Evolutionary conservation across 1,140 invertebrate species (phyloP).

Genomic region (Drosophila varians): DNA sequence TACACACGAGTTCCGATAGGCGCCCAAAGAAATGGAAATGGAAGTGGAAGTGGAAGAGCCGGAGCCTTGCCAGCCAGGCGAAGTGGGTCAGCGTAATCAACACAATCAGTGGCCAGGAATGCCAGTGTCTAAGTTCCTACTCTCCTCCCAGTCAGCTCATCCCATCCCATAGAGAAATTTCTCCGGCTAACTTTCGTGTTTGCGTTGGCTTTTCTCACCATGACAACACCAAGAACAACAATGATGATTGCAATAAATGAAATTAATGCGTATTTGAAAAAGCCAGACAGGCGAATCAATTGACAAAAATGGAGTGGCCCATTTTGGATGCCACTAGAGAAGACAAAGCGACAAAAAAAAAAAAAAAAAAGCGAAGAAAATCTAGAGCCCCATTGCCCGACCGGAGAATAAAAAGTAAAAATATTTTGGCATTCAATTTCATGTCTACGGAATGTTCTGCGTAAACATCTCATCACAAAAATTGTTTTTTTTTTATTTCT

Average conservation of each 20-base stretch:
- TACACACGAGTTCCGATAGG: constrained; percentile 37
- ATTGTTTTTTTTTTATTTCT: background rate
- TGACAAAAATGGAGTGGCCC: constrained; percentile 74
- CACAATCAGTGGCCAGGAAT: constrained; percentile 78
- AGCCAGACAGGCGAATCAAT: constrained; percentile 81
- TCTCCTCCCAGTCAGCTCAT: constrained; percentile 8
- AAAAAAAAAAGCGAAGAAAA: no score
- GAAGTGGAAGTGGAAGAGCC: no score
- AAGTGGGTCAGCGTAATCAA: constrained; percentile 80
- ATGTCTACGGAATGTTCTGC: constrained; percentile 21
- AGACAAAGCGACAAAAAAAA: constrained; percentile 13
- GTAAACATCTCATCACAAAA: constrained; percentile 16
- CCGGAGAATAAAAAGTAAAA: constrained; percentile 42
- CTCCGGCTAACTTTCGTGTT: constrained; percentile 57
- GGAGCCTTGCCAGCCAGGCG: constrained; percentile 61
- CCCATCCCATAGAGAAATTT: constrained; percentile 15
- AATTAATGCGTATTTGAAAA: constrained; percentile 81
- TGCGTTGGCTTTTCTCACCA: constrained; percentile 70
- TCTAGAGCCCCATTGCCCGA: constrained; percentile 11
- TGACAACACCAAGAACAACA: constrained; percentile 65
- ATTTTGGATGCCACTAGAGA: constrained; percentile 36
- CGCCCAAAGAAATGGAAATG: background rate
- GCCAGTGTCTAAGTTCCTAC: constrained; percentile 6
- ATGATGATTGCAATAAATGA: constrained; percentile 81
- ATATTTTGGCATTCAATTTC: constrained; percentile 34